Evolutionary conservation across 2,113 vertebrate genomes (phyloP).

Genomic region (Cervus canadensis): DNA sequence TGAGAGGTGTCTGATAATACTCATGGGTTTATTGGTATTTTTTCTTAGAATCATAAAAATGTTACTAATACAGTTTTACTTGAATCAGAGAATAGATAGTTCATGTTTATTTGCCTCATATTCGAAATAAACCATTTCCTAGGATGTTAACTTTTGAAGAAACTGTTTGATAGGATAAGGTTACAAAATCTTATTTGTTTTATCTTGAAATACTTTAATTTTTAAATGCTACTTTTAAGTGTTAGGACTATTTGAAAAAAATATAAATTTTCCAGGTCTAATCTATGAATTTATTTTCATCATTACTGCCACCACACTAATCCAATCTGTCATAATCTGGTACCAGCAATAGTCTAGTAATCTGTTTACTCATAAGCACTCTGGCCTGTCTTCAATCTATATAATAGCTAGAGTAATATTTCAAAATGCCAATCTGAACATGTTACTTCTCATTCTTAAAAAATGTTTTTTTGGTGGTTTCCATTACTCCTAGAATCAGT

Average conservation of each 20-base stretch:
- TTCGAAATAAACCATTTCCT: not conserved
- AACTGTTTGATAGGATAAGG: not conserved
- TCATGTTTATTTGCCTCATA: conserved; percentile 11
- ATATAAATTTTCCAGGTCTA: not conserved
- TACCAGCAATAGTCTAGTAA: not conserved
- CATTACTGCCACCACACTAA: not conserved
- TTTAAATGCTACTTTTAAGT: conserved; percentile 23
- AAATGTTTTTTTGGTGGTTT: not conserved
- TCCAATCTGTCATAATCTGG: not conserved
- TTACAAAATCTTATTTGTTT: not conserved
- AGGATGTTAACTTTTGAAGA: conserved; percentile 3
- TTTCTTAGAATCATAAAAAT: not conserved
- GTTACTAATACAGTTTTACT: not conserved
- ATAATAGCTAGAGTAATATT: not conserved
- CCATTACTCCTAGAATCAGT: not conserved
- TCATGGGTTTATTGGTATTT: not conserved
- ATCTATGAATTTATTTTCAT: not conserved
- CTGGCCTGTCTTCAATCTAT: not conserved
- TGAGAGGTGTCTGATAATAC: not conserved
- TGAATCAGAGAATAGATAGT: conserved; percentile 1
- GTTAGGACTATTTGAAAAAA: not conserved
- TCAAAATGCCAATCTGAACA: not conserved
- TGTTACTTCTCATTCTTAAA: not conserved
- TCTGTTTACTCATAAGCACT: not conserved
- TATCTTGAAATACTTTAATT: not conserved